Evolutionary conservation across 2,113 vertebrate genomes (phyloP), one percentile per base, ranked within the genome.

Genomic region (Pelvicachromis taeniatus): DNA sequence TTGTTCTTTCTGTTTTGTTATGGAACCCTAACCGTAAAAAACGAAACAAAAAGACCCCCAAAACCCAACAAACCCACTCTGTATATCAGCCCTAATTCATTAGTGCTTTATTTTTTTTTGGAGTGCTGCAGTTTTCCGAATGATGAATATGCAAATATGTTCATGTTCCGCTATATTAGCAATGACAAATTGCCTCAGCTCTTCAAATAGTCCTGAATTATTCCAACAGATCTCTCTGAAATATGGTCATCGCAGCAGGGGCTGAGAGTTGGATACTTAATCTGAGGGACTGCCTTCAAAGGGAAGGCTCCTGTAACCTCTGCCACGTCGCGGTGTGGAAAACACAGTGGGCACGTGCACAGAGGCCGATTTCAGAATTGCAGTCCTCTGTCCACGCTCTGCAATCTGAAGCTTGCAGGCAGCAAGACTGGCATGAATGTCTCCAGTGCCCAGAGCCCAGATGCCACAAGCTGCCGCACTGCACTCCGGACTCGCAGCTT

Each of bases 381-480:
- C 88, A 93, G 90, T 88, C 89, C 85, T 92, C 35, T 38, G 12
- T 92, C 80, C 89, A 80, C 53, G 6, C 83, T 84, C 23, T 83
- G 82, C 90, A 93, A 94, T 95, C 95, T 87, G 85, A 86, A 84
- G 84, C 88, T 87, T 52, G 63, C 95, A 95, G 94, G 92, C 92
- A 84, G 90, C 86, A 79, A 85, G 85, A 88, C 87, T 92, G 94
- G 93, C 93, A 82, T 1, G 35, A 63, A 63, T 40, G 85, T 89
- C 88, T 88, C 81, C 85, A 1, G 50, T 29, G 68, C 87, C 70
- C 9, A 33, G 38, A 87, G 80, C 82, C 55, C 70, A 12, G 29
- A 29, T 77, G 52, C 91, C 88, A 63, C 85, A 80, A 83, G 82
- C 91, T 89, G 84, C 88, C 38, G 77, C 9, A 17, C 65, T 85